A percentile compares a stretch with the other conserved stretches of the same genome.
Evolutionary conservation across 2,888 invertebrate species (phyloP).

Genomic region (Taphrorychus bicolor): DNA sequence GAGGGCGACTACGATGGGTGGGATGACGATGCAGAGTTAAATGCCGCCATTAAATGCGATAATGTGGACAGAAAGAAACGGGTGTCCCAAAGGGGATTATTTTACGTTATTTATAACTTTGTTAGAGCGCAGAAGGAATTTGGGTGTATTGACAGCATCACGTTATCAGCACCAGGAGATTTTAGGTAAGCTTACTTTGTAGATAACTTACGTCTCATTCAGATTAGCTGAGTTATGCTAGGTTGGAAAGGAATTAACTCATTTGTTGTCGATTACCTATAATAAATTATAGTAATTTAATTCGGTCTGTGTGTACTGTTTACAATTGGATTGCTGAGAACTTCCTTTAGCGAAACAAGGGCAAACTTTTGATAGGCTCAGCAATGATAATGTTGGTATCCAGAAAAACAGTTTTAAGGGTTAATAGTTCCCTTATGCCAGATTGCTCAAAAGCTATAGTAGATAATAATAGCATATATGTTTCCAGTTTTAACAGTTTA

Average conservation of each 20-base stretch:
- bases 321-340: too few relatives aligned
- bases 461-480: too few relatives aligned
- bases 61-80: slow-evolving; percentile 10
- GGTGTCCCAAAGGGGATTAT: slow-evolving; percentile 54
- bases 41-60: slow-evolving; percentile 24
- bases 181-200: slow-evolving; percentile 54
- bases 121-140: slow-evolving; percentile 62
- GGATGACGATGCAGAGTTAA: slow-evolving; percentile 17
- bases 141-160: slow-evolving; percentile 44
- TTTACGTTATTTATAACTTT: slow-evolving; percentile 85
- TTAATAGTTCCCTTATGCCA: too few relatives aligned
- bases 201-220: background rate
- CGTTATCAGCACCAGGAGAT: slow-evolving; percentile 46
- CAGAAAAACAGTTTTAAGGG: too few relatives aligned
- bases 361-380: too few relatives aligned
- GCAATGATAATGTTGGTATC: too few relatives aligned
- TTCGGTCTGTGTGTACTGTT: too few relatives aligned
- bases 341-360: too few relatives aligned
- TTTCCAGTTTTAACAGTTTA: too few relatives aligned
- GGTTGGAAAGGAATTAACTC: background rate
- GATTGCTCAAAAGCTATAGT: too few relatives aligned
- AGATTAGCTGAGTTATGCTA: background rate
- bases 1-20: background rate
- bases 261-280: too few relatives aligned
- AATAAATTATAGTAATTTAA: too few relatives aligned